A percentile compares a stretch with the other conserved stretches of the same genome.
phyloP scores from a whole-genome alignment of 1,140 invertebrate species.

The Anastatus disparis region DNA sequence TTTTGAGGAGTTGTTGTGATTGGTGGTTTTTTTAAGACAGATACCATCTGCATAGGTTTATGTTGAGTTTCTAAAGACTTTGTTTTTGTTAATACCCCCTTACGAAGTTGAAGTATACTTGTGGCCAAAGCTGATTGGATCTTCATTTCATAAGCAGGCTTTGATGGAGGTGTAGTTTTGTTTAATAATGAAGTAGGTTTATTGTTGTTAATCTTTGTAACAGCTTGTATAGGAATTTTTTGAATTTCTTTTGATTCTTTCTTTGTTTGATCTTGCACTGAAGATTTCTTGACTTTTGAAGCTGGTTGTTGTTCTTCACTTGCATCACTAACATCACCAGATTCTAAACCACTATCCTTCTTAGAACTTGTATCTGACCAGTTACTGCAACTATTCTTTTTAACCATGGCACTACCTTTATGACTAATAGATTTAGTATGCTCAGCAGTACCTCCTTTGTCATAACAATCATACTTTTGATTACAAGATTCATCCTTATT shows the following conservation, averaged over 20 bases:
- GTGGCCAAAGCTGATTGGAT: conserved; percentile 53
- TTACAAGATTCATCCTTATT: conserved; percentile 31
- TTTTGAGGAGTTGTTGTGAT: conserved; percentile 20
- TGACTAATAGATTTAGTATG: conserved; percentile 16
- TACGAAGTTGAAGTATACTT: conserved; percentile 50
- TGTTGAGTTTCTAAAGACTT: conserved; percentile 42
- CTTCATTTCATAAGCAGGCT: conserved; percentile 48
- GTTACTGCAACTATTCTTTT: not conserved
- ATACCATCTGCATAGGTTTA: conserved; percentile 54
- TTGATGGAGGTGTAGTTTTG: not conserved
- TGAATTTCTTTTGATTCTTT: not conserved
- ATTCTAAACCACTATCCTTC: conserved; percentile 64
- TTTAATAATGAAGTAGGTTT: conserved; percentile 8
- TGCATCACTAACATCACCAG: conserved; percentile 60
- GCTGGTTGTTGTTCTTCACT: conserved; percentile 49
- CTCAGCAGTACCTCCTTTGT: conserved; percentile 4
- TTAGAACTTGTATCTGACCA: conserved; percentile 52
- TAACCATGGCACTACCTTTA: conserved; percentile 6
- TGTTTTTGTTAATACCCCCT: conserved; percentile 48
- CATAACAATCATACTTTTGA: not conserved
- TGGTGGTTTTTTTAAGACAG: conserved; percentile 59
- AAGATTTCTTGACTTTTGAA: not conserved
- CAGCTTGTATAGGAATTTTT: not conserved
- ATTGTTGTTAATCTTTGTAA: no score
- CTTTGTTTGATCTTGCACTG: not conserved